Evolutionary conservation across 2,113 vertebrate genomes (phyloP).

Genomic region (Alligator mississippiensis): DNA sequence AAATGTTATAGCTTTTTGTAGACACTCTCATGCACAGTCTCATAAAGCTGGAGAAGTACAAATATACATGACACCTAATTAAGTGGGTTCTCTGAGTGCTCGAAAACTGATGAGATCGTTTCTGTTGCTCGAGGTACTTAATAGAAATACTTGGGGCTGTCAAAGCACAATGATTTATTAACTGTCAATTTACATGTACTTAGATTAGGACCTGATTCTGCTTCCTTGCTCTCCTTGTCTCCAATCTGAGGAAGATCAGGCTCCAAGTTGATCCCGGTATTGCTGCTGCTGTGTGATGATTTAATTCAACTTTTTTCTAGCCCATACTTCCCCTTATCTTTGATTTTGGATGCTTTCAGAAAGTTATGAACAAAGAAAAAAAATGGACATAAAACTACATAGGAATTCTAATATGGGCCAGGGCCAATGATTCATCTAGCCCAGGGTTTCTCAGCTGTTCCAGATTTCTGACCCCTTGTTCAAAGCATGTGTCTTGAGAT

Average conservation of each 20-base stretch:
- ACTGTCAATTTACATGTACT: background rate
- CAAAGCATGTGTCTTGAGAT: background rate
- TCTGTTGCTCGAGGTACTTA: background rate
- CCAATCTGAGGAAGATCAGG: background rate
- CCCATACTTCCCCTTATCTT: background rate
- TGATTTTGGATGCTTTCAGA: background rate
- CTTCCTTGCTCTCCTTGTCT: background rate
- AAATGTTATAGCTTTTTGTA: background rate
- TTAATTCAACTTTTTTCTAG: background rate
- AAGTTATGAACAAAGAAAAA: background rate
- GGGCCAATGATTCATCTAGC: background rate
- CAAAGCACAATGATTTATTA: background rate
- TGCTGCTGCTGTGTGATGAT: background rate
- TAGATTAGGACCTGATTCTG: background rate
- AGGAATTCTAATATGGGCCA: background rate
- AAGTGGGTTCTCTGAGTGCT: background rate
- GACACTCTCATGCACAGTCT: background rate
- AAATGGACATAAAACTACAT: background rate
- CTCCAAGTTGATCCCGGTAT: background rate
- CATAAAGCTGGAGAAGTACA: background rate
- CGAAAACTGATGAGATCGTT: background rate
- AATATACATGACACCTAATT: background rate
- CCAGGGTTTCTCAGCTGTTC: background rate
- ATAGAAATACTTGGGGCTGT: background rate
- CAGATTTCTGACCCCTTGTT: background rate